A percentile compares a stretch with the other conserved stretches of the same genome.
Conservation (phyloP, 2,888 invertebrate genomes). For the Chirona hameri region DNA sequence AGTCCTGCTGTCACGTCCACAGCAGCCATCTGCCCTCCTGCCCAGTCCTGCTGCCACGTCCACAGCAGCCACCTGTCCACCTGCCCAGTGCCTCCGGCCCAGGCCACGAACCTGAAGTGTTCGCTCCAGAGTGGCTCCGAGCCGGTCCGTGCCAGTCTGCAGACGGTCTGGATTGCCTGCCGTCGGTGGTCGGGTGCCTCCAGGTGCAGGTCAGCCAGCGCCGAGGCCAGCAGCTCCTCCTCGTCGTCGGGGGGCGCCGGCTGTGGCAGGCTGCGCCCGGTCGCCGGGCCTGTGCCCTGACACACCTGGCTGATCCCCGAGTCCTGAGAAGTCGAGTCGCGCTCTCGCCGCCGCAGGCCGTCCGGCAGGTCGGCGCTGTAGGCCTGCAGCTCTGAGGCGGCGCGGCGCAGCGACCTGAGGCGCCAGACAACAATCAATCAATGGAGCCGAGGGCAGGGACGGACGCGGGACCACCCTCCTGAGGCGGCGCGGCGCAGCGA, state of each 20-base stretch:
- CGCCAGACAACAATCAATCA: slow-evolving; percentile 67
- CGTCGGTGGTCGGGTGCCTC: slow-evolving; percentile 39
- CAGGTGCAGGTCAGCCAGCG: slow-evolving; percentile 41
- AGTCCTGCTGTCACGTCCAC: too few species aligned
- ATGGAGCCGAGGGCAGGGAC: too few species aligned
- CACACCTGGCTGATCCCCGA: neutral
- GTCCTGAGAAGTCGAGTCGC: neutral
- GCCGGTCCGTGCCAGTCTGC: slow-evolving; percentile 51
- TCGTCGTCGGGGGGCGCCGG: slow-evolving; percentile 37
- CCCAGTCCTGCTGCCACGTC: too few species aligned
- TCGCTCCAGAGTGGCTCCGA: slow-evolving; percentile 52
- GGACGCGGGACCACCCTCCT: too few species aligned
- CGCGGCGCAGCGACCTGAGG: too few species aligned
- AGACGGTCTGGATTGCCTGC: slow-evolving; percentile 48
- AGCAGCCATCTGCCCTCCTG: too few species aligned
- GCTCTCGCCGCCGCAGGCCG: neutral
- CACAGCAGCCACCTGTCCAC: neutral
- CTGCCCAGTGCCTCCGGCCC: neutral
- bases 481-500: too few species aligned
- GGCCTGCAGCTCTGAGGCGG: slow-evolving; percentile 90
- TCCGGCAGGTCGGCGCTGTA: slow-evolving; percentile 65
- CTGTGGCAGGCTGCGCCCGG: neutral
- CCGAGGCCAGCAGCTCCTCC: slow-evolving; percentile 41
- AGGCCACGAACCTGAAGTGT: slow-evolving; percentile 48
- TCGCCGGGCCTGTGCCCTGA: neutral